These are phyloP conservation scores for Gymnoscopelus microlampas DNA, from an alignment of 2,797 vertebrate species.

Conservation along the genomic window DNA sequence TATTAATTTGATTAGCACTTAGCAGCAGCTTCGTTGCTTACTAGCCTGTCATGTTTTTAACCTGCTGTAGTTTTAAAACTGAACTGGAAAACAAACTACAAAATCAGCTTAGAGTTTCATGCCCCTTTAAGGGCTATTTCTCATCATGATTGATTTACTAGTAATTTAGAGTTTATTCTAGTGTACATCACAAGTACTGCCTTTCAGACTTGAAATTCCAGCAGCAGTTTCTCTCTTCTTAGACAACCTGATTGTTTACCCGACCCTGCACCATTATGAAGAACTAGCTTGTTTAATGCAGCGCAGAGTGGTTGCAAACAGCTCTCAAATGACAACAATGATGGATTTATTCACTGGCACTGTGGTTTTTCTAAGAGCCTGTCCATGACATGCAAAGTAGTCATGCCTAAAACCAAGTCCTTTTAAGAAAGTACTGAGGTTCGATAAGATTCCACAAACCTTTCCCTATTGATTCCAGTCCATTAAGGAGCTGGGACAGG, in stretches of 20 bases:
- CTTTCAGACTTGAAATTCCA: conserved; percentile 25
- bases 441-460: conserved; percentile 75
- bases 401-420: neutral
- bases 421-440: neutral
- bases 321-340: conserved; percentile 13
- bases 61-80: conserved; percentile 32
- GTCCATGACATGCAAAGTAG: conserved; percentile 6
- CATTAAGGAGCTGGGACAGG: conserved; percentile 90
- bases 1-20: no score
- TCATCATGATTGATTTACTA: conserved; percentile 62
- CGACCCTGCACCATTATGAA: conserved; percentile 1
- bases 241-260: neutral
- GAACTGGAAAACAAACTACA: conserved; percentile 27
- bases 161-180: conserved; percentile 31
- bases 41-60: no score
- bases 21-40: no score
- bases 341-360: neutral
- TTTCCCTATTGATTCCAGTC: conserved; percentile 90
- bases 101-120: conserved; percentile 26
- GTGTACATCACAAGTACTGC: conserved; percentile 26
- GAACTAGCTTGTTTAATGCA: neutral
- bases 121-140: conserved; percentile 18
- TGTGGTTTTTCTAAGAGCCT: neutral
- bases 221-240: conserved; percentile 3
- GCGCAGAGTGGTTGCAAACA: neutral